phyloP scores from a whole-genome alignment of 2,113 vertebrate genomes.

The Cyrtonyx montezumae region DNA sequence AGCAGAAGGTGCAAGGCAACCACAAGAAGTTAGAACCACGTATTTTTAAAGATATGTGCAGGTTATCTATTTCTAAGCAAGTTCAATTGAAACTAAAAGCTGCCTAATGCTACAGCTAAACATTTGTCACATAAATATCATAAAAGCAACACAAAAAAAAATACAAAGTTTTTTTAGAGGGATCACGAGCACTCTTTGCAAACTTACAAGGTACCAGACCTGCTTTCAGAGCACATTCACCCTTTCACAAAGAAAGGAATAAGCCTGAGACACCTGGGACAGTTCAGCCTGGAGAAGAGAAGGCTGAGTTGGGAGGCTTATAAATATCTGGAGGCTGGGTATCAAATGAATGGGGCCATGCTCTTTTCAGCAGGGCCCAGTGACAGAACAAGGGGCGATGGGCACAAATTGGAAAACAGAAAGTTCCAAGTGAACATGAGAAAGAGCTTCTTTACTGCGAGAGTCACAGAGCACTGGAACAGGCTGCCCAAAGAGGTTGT shows the following conservation, averaged over 20 bases:
- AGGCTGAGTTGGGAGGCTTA: too few relatives aligned
- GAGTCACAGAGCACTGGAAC: too few relatives aligned
- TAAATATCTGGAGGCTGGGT: too few relatives aligned
- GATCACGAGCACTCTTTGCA: neutral
- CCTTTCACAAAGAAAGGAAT: neutral
- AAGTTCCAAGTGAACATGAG: too few relatives aligned
- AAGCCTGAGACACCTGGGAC: too few relatives aligned
- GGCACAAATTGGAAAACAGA: too few relatives aligned
- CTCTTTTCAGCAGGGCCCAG: too few relatives aligned
- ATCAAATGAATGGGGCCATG: too few relatives aligned
- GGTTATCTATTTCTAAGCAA: neutral
- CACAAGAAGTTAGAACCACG: neutral
- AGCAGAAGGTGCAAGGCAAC: neutral
- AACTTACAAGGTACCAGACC: neutral
- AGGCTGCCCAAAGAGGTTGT: too few relatives aligned
- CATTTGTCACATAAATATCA: neutral
- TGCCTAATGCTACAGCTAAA: neutral
- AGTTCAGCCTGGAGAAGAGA: too few relatives aligned
- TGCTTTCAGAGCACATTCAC: neutral
- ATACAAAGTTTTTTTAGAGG: neutral
- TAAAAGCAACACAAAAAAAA: neutral
- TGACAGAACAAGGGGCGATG: too few relatives aligned
- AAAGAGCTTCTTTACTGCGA: too few relatives aligned
- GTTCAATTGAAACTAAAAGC: neutral
- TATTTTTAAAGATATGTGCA: neutral